Conservation (phyloP, 2,113 vertebrate species). For the Protobothrops flavoviridis region DNA sequence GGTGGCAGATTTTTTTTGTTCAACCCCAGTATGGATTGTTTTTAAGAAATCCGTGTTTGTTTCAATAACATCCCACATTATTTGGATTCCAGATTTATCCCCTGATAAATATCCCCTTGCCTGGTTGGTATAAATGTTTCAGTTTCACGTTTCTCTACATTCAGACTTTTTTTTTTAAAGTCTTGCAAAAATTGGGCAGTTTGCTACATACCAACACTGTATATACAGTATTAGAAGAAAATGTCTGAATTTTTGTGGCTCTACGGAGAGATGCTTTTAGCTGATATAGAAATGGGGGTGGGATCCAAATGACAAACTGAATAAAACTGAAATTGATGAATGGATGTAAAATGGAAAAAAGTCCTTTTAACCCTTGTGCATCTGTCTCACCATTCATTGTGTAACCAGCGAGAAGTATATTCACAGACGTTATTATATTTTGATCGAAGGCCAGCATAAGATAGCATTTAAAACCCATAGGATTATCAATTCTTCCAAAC, state of each 20-base stretch:
- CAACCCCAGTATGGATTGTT: neutral
- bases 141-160: neutral
- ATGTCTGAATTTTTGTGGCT: neutral
- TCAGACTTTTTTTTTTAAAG: neutral
- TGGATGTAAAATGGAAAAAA: neutral
- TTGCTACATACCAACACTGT: neutral
- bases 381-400: neutral
- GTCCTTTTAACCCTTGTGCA: neutral
- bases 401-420: neutral
- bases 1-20: neutral
- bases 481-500: neutral
- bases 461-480: neutral
- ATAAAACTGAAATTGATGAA: neutral
- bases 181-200: neutral
- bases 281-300: neutral
- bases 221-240: neutral
- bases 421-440: neutral
- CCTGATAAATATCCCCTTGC: neutral
- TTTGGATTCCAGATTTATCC: neutral
- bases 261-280: neutral
- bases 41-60: neutral
- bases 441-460: neutral
- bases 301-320: neutral
- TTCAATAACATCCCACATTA: neutral
- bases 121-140: neutral